Base-by-base conservation (phyloP, 2,888 invertebrate genomes). In the Clanis bilineata region DNA sequence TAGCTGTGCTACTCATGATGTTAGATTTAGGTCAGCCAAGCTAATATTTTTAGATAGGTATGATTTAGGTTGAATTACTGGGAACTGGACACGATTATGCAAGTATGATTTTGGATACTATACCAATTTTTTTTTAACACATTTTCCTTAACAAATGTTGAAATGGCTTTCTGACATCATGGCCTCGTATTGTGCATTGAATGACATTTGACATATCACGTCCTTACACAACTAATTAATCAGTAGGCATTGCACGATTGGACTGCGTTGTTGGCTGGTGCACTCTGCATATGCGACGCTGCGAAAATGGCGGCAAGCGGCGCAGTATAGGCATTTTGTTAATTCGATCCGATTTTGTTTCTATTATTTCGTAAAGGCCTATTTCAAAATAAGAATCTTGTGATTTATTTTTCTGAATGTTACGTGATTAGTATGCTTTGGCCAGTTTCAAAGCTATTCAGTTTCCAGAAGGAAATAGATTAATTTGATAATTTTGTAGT, bases 171-270 rank as follows among this genome's bases (percentile, higher is more conserved):
- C 47, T 51, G 32, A 32, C 51, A 51, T 32, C 51, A 32, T 51
- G 51, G 28, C 32, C 10, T 2, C 28, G n/a, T 28, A 18, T 28
- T 51, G 51, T 18, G 15, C 10, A 51, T 10, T 51, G 41, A 51
- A 36, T 54, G 54, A 74, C 71, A 68, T 71, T 69, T 74, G 74
- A 70, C 74, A 72, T 73, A 73, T 73, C 75, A 71, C 73, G 74
- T 76, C 69, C 62, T 63, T 64, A 69, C 65, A 57, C 63, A 38
- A 67, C 64, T 73, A 74, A 79, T 79, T 75, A 75, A 78, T 78
- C 76, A 72, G 74, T 67, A 78, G 66, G 70, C 73, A 59, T 62
- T 64, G 65, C 78, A 76, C 78, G 74, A 66, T 67, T 73, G 70
- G 69, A 63, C 66, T 69, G 68, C 68, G 68, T 71, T 68, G 67